These are phyloP conservation scores for Lepidochrysops patricia DNA, from an alignment of 2,888 invertebrate genomes.

Conservation along the genomic window DNA sequence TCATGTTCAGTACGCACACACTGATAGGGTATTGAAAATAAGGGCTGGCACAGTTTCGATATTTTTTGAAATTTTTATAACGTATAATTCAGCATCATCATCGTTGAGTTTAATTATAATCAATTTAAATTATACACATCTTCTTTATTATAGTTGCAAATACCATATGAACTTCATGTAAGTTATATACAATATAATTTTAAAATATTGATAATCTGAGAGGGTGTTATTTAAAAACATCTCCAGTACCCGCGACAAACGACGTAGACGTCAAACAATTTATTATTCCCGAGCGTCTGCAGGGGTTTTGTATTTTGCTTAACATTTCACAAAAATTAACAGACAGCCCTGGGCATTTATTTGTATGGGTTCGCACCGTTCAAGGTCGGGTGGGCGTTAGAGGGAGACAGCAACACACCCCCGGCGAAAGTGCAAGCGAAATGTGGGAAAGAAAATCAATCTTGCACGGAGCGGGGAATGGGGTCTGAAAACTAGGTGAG, in stretches of 20 bases:
- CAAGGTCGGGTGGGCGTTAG: slow-evolving; percentile 59
- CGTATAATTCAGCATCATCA: too few relatives aligned
- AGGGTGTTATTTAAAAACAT: background rate
- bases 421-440: slow-evolving; percentile 66
- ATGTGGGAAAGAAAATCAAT: slow-evolving; percentile 71
- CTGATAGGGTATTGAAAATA: slow-evolving; percentile 25
- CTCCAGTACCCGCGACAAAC: background rate
- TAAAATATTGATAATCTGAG: too few relatives aligned
- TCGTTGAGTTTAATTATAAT: too few relatives aligned
- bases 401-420: slow-evolving; percentile 49
- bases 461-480: slow-evolving; percentile 61
- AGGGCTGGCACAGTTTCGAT: slow-evolving; percentile 22
- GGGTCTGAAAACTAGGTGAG: slow-evolving; percentile 66
- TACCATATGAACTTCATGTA: too few relatives aligned
- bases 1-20: slow-evolving; percentile 29
- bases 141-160: too few relatives aligned
- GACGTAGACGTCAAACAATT: background rate
- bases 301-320: background rate
- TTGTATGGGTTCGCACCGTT: slow-evolving; percentile 53
- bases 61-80: background rate
- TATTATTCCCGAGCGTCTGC: background rate
- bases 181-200: too few relatives aligned
- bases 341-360: slow-evolving; percentile 35
- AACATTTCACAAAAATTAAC: slow-evolving; percentile 4
- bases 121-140: too few relatives aligned